These are phyloP conservation scores for Zelleria hepariella DNA, from an alignment of 2,888 invertebrate genomes.

Conservation along the genomic window DNA sequence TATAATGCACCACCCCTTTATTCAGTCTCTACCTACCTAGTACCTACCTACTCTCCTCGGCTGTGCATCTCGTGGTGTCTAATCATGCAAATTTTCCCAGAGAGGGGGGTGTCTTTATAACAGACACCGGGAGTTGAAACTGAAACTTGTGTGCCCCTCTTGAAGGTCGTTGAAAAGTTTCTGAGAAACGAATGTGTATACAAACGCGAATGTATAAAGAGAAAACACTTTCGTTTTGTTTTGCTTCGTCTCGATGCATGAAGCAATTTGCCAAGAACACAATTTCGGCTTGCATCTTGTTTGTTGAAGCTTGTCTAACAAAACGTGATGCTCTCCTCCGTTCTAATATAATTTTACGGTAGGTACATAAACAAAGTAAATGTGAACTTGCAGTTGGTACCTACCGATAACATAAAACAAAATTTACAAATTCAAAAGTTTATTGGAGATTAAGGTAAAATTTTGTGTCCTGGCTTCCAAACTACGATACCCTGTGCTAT, in stretches of 20 bases:
- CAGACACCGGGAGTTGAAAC: constrained; percentile 40
- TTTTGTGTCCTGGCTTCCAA: too few species aligned
- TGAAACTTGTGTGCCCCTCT: constrained; percentile 54
- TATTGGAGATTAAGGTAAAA: too few species aligned
- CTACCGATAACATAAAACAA: too few species aligned
- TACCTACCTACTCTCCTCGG: constrained; percentile 19
- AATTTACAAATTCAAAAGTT: too few species aligned
- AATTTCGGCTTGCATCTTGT: neutral
- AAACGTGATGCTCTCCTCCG: neutral
- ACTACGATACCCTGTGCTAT: too few species aligned
- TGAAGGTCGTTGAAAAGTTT: constrained; percentile 68
- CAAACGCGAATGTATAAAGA: constrained; percentile 25
- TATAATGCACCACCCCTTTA: neutral
- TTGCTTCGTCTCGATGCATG: constrained; percentile 14
- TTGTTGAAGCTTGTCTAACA: neutral
- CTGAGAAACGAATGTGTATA: constrained; percentile 50
- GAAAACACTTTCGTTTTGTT: constrained; percentile 58
- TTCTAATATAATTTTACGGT: too few species aligned
- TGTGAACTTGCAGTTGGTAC: too few species aligned
- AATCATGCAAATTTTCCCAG: constrained; percentile 64
- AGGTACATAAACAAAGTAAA: too few species aligned
- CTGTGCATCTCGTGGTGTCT: constrained; percentile 43
- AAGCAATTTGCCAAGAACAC: neutral
- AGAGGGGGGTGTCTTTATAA: constrained; percentile 39
- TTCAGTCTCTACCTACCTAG: neutral